Conservation (phyloP, 2,113 vertebrate species). For the Sminthopsis crassicaudata region DNA sequence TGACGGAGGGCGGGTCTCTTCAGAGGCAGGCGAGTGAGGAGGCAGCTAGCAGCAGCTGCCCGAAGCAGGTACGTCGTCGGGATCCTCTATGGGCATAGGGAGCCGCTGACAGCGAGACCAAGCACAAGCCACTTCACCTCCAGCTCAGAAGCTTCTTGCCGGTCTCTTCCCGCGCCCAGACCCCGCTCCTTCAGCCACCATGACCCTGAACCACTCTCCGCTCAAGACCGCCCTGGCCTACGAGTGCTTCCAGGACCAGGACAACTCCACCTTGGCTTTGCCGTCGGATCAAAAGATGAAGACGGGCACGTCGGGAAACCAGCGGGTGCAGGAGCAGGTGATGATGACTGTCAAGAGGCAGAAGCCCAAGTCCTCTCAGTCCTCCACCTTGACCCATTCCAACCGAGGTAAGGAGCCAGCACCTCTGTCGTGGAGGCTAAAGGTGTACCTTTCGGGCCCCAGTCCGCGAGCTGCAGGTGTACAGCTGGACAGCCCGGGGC, state of each 20-base stretch:
- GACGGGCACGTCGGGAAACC: slow-evolving; percentile 84
- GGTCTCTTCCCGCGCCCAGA: not conserved
- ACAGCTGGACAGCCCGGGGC: too few relatives aligned
- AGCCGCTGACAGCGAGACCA: slow-evolving; percentile 52
- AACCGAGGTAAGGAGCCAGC: slow-evolving; percentile 83
- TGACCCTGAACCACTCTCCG: slow-evolving; percentile 85
- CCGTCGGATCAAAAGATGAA: slow-evolving; percentile 87
- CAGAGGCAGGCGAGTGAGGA: slow-evolving; percentile 75
- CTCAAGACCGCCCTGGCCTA: slow-evolving; percentile 87
- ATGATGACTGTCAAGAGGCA: slow-evolving; percentile 88
- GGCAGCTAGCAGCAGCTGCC: slow-evolving; percentile 65
- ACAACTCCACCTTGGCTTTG: slow-evolving; percentile 87
- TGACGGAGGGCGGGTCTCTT: slow-evolving; percentile 84
- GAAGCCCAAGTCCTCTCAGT: slow-evolving; percentile 84
- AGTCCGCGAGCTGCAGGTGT: too few relatives aligned
- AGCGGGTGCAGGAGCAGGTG: slow-evolving; percentile 88
- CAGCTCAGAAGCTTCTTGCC: not conserved
- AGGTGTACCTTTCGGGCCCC: rapidly evolving
- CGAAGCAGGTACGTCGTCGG: slow-evolving; percentile 43
- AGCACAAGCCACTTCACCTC: not conserved
- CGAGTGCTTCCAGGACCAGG: slow-evolving; percentile 86
- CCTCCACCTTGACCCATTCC: slow-evolving; percentile 83
- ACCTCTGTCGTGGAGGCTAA: rapidly evolving
- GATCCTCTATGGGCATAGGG: slow-evolving; percentile 61
- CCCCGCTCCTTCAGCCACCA: slow-evolving; percentile 22